Percentiles rank a stretch among this genome's conserved stretches.
Conservation (phyloP, 2,113 vertebrate genomes). For the Setophaga petechia region DNA sequence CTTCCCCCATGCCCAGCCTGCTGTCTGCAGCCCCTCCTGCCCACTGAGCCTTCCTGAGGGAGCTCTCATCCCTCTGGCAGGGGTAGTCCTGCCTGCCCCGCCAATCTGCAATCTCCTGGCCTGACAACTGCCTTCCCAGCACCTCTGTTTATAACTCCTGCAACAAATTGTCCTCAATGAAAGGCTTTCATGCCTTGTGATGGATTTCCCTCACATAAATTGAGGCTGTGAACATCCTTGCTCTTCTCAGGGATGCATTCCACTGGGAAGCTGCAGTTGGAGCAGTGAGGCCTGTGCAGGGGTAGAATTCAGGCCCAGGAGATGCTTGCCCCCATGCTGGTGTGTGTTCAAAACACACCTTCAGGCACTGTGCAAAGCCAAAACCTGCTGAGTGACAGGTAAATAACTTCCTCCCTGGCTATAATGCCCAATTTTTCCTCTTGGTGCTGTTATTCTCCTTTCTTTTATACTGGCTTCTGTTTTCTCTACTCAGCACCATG, state of each 20-base stretch:
- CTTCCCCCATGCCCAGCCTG: not conserved
- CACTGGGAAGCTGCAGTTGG: not conserved
- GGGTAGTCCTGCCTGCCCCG: not conserved
- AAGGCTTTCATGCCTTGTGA: constrained; percentile 30
- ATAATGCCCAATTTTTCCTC: not conserved
- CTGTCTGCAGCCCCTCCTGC: not conserved
- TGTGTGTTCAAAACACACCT: not conserved
- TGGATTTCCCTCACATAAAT: constrained; percentile 47
- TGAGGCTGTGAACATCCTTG: not conserved
- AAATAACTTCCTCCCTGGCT: not conserved
- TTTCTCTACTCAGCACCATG: not conserved
- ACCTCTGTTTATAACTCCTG: not conserved
- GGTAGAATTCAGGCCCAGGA: not conserved
- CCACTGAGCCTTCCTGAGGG: not conserved
- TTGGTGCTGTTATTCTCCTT: not conserved
- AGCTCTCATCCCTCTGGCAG: not conserved
- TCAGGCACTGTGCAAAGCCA: not conserved
- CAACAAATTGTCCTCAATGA: constrained; percentile 28
- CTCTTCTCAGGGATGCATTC: not conserved
- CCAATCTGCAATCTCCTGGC: not conserved
- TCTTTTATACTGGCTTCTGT: not conserved
- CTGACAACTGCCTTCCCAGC: not conserved
- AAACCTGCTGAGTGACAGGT: not conserved
- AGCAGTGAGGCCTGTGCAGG: not conserved
- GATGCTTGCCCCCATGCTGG: accelerated